These are phyloP conservation scores for Hypothenemus hampei DNA, from an alignment of 1,140 invertebrate genomes.

Conservation along the genomic window DNA sequence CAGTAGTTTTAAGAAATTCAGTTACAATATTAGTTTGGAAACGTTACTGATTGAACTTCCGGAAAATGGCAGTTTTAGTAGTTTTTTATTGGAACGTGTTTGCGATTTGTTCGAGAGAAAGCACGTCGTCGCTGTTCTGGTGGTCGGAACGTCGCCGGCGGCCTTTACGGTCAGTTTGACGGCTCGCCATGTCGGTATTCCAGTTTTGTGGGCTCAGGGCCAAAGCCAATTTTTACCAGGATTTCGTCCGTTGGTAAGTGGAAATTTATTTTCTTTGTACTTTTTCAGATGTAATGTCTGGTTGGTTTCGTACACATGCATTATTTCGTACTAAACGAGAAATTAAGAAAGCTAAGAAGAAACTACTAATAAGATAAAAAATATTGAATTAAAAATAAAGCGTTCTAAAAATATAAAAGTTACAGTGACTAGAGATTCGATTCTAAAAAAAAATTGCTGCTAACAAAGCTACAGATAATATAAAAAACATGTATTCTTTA, in stretches of 20 bases:
- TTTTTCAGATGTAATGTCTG: too few relatives aligned
- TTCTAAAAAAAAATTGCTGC: too few relatives aligned
- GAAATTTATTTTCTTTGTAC: too few relatives aligned
- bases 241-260: slow-evolving; percentile 40
- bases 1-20: slow-evolving; percentile 25
- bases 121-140: slow-evolving; percentile 43
- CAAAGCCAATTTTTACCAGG: slow-evolving; percentile 37
- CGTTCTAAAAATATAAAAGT: too few relatives aligned
- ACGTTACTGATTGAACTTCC: slow-evolving; percentile 43
- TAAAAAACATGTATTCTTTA: too few relatives aligned
- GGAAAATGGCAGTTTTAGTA: slow-evolving; percentile 44
- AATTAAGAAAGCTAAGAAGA: too few relatives aligned
- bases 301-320: too few relatives aligned
- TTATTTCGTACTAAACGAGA: too few relatives aligned
- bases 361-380: too few relatives aligned
- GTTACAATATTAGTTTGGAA: slow-evolving; percentile 41
- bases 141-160: slow-evolving; percentile 45
- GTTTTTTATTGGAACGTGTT: slow-evolving; percentile 39
- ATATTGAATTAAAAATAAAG: too few relatives aligned
- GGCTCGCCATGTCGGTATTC: slow-evolving; percentile 42
- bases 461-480: too few relatives aligned
- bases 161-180: slow-evolving; percentile 44
- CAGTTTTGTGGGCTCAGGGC: slow-evolving; percentile 45
- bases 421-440: too few relatives aligned
- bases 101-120: slow-evolving; percentile 43